phyloP scores from a whole-genome alignment of 1,140 invertebrate genomes.

The Sycophaga agraensis region DNA sequence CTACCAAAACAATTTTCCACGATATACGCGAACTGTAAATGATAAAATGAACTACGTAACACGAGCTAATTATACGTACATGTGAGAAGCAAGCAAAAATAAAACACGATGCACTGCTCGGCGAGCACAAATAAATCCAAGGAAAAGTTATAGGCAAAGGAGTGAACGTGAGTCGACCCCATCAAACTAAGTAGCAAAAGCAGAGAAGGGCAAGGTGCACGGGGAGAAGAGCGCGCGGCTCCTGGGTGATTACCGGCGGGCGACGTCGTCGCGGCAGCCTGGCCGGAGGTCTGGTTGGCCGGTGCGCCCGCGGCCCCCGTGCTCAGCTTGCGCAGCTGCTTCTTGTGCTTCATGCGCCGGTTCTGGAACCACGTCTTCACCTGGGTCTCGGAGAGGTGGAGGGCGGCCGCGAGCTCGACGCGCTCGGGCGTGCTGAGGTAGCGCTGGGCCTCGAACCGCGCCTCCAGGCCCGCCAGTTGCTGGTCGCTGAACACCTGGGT shows the following conservation, averaged over 20 bases:
- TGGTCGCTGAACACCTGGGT: conserved; percentile 88
- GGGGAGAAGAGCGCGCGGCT: no score
- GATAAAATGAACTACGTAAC: no score
- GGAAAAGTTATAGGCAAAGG: no score
- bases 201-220: no score
- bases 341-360: conserved; percentile 96
- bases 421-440: conserved; percentile 97
- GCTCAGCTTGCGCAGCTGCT: conserved; percentile 75
- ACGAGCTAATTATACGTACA: no score
- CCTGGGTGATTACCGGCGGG: conserved; percentile 50
- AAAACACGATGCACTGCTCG: no score
- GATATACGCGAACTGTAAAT: no score
- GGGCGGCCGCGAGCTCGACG: conserved; percentile 86
- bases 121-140: no score
- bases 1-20: no score
- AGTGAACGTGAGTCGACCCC: no score
- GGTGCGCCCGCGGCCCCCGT: conserved; percentile 24
- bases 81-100: no score
- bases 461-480: conserved; percentile 91
- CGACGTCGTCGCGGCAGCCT: conserved; percentile 43
- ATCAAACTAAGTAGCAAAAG: no score
- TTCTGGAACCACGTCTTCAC: conserved; percentile 99
- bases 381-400: conserved; percentile 96
- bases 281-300: conserved; percentile 34
- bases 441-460: conserved; percentile 92